Conservation (phyloP, 2,113 vertebrate species). For the Uropsilus gracilis region DNA sequence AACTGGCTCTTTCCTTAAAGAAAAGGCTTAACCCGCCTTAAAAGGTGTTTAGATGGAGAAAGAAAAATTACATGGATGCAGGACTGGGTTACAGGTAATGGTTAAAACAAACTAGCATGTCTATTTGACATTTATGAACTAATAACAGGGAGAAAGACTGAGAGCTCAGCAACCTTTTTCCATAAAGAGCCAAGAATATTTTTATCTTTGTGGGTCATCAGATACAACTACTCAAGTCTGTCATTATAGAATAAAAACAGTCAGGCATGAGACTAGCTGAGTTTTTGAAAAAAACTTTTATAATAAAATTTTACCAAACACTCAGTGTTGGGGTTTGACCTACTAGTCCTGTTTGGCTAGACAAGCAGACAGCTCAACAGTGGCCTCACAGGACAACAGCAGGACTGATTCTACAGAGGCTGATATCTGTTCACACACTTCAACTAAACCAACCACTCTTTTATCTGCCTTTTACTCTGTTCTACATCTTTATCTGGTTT, state of each 20-base stretch:
- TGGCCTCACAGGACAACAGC: not conserved
- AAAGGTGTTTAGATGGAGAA: not conserved
- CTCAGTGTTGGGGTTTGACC: not conserved
- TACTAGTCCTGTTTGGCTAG: not conserved
- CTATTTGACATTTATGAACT: conserved; percentile 22
- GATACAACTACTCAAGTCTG: not conserved
- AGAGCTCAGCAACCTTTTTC: not conserved
- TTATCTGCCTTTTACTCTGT: conserved; percentile 8
- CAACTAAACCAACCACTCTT: not conserved
- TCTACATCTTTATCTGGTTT: conserved; percentile 39
- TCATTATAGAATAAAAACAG: not conserved
- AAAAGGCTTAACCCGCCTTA: not conserved
- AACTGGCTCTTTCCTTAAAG: not conserved
- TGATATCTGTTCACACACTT: not conserved
- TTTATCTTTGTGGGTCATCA: not conserved
- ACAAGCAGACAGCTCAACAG: not conserved
- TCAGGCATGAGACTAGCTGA: not conserved
- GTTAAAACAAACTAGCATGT: conserved; percentile 1
- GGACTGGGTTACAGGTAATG: not conserved
- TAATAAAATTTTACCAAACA: not conserved
- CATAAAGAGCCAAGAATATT: not conserved
- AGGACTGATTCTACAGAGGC: not conserved
- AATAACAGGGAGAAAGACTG: not conserved
- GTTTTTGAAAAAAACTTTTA: too few relatives aligned
- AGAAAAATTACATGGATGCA: not conserved